Evolutionary conservation across 64 coral and sea anemone genomes (phyloP), one percentile per base, ranked within the genome.

Genomic region (Pocillopora damicornis): DNA sequence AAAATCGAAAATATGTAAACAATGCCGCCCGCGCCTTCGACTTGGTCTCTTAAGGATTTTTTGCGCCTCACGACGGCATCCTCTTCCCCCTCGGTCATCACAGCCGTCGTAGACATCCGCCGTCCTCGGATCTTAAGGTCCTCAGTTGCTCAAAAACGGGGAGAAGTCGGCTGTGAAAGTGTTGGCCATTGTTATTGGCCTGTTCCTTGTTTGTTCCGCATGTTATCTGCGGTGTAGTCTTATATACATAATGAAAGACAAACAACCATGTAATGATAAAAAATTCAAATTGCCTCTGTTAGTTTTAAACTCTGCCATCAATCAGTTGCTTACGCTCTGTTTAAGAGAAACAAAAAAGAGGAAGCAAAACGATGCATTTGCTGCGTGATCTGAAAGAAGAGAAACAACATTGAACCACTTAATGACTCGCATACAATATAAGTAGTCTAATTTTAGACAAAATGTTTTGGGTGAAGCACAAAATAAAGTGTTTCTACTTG

Each of bases 281-380:
- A 15, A 57, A 26, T 60, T 25, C 10, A 36, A 79, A 61, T 60
- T 79, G 61, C 77, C 77, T 30, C 12, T 79, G 56, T 22, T 79
- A 60, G 18, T 79, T 79, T 79, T 79, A 79, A 79, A 79, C 58
- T 79, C 51, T 5, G 77, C 77, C 42, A 22, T 23, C 9, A 79
- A 79, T 2, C 58, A 1, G 9, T 79, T 2, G 77, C 57, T 9
- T 79, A 79, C 56, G 57, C 77, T 14, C 60, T 79, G 0, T 23
- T 79, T 6, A 79, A 79, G 20, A 79, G 22, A 11, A 45, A 79
- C 56, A 79, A 59, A 23, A 79, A 60, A 11, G 35, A 15, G 13
- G 45, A 78, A 13, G 22, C 22, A 58, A 45, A 78, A 78, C 51
- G 58, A 22, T 4, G 51, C 17, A 58, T 20, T 16, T 75, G 35